These are phyloP conservation scores for Heptranchias perlo DNA, from an alignment of 2,113 vertebrate genomes.

Conservation along the genomic window DNA sequence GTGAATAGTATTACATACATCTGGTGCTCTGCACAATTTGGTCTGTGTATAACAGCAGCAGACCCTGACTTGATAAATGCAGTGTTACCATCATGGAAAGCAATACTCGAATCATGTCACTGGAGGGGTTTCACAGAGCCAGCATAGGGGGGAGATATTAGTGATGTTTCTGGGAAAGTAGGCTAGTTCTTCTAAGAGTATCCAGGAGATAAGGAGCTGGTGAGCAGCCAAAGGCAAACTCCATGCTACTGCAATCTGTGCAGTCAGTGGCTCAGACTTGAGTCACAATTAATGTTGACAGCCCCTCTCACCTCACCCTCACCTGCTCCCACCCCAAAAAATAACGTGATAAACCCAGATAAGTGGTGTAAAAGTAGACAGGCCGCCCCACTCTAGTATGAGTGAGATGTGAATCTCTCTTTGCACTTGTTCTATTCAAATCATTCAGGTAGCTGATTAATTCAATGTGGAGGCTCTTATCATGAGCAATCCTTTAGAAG, in stretches of 20 bases:
- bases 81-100: background rate
- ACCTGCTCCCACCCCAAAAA: background rate
- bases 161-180: background rate
- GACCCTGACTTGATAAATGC: background rate
- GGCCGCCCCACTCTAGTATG: slow-evolving; percentile 40
- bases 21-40: background rate
- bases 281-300: background rate
- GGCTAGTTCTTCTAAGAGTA: background rate
- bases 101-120: background rate
- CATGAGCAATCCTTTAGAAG: background rate
- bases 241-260: background rate
- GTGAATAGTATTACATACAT: background rate
- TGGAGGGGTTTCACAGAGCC: background rate
- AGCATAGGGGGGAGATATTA: background rate
- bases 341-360: background rate
- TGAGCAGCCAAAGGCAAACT: background rate
- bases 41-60: background rate
- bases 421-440: background rate
- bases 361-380: background rate
- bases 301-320: slow-evolving; percentile 38
- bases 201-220: background rate
- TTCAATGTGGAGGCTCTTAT: background rate
- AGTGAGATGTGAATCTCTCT: slow-evolving; percentile 39
- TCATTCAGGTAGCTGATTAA: background rate
- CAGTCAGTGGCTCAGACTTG: background rate